phyloP scores from a whole-genome alignment of 2,113 vertebrate genomes.

The Porphyrio hochstetteri region DNA sequence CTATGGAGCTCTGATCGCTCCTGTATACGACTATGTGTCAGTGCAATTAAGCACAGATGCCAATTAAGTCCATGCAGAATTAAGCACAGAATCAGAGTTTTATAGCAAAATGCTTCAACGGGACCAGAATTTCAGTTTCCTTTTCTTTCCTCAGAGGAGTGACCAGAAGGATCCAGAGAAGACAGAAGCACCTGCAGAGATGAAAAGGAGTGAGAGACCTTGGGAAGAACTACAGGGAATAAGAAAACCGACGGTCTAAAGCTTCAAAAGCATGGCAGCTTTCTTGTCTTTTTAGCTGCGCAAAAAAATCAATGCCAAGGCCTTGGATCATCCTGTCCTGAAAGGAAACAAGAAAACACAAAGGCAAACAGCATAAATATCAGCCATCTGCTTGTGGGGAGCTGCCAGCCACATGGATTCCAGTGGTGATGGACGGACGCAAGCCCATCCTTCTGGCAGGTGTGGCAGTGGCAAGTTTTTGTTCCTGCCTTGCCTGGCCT shows the following conservation, averaged over 20 bases:
- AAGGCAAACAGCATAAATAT: not conserved
- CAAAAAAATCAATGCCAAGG: constrained; percentile 22
- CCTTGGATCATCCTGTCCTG: not conserved
- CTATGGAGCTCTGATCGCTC: not conserved
- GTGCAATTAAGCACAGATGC: not conserved
- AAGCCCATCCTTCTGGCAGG: not conserved
- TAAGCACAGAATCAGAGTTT: not conserved
- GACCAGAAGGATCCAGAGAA: not conserved
- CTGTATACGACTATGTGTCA: not conserved
- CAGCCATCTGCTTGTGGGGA: not conserved
- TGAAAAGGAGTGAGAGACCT: constrained; percentile 2
- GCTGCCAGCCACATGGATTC: not conserved
- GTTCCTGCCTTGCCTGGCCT: not conserved
- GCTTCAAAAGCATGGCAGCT: constrained; percentile 9
- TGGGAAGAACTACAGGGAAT: not conserved
- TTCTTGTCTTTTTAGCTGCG: not conserved
- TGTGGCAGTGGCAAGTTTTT: not conserved
- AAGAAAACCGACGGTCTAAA: not conserved
- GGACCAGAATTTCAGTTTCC: not conserved
- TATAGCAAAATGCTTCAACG: not conserved
- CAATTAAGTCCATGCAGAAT: not conserved
- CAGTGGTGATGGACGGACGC: not conserved
- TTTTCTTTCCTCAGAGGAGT: not conserved
- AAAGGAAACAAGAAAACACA: constrained; percentile 9
- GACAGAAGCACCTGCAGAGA: not conserved